phyloP scores from a whole-genome alignment of 2,113 vertebrate genomes.

The Rhea pennata region DNA sequence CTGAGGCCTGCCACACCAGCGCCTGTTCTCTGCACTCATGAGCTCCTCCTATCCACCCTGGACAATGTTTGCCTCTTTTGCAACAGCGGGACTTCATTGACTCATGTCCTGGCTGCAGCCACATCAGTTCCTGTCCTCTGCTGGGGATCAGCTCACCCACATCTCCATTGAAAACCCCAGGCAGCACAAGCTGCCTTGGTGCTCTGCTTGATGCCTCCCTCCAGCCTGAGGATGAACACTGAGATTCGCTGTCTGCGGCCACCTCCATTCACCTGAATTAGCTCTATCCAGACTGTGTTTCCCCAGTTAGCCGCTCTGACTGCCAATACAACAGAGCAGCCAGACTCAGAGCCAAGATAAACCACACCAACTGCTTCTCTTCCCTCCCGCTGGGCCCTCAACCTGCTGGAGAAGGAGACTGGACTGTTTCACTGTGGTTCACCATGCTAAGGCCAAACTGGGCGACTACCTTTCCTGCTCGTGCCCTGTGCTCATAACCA shows the following conservation, averaged over 20 bases:
- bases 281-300: too few species aligned
- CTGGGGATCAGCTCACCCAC: neutral
- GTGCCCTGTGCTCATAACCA: accelerated
- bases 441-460: too few species aligned
- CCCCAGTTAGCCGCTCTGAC: too few species aligned
- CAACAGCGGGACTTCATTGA: neutral
- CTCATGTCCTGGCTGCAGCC: neutral
- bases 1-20: neutral
- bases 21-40: neutral
- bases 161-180: neutral
- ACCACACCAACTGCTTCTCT: accelerated
- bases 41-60: neutral
- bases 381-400: neutral
- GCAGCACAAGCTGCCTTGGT: neutral
- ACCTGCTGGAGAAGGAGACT: accelerated
- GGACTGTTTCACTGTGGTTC: neutral
- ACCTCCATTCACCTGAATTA: too few species aligned
- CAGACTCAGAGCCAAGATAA: neutral
- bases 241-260: too few species aligned
- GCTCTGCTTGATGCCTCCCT: neutral
- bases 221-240: neutral
- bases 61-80: neutral
- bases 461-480: neutral
- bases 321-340: too few species aligned
- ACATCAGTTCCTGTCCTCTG: constrained; percentile 5